phyloP scores from a whole-genome alignment of 1,140 invertebrate species.

The Drosophila insularis region DNA sequence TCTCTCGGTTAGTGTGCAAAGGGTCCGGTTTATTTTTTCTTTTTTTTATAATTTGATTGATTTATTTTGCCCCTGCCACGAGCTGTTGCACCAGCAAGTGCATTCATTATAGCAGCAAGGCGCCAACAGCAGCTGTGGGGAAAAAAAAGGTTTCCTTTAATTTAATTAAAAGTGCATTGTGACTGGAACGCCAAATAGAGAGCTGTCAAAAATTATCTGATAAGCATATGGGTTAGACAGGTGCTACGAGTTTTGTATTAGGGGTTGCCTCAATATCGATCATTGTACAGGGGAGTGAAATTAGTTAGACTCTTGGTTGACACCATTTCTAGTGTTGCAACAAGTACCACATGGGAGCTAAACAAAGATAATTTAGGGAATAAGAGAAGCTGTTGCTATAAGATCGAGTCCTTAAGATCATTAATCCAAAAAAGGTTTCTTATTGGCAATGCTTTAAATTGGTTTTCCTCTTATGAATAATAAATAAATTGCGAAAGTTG shows the following conservation, averaged over 20 bases:
- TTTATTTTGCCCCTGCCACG: conserved; percentile 58
- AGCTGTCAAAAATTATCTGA: conserved; percentile 64
- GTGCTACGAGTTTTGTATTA: not conserved
- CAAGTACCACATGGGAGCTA: too few relatives aligned
- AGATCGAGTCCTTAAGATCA: too few relatives aligned
- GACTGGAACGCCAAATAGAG: not conserved
- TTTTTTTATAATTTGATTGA: conserved; percentile 69
- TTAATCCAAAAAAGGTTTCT: too few relatives aligned
- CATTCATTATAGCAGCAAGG: conserved; percentile 13
- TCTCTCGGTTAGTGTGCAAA: conserved; percentile 19
- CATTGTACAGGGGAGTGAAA: not conserved
- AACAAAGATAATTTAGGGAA: too few relatives aligned
- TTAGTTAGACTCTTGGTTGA: not conserved
- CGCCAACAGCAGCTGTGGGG: conserved; percentile 28
- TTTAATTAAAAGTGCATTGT: conserved; percentile 71
- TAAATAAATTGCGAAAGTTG: too few relatives aligned
- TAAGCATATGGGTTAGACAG: conserved; percentile 30
- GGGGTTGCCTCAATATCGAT: not conserved
- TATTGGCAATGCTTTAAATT: too few relatives aligned
- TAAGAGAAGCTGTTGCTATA: too few relatives aligned
- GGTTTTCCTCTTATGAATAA: too few relatives aligned
- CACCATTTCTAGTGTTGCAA: too few relatives aligned
- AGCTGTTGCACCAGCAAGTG: conserved; percentile 24
- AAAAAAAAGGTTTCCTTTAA: conserved; percentile 34
- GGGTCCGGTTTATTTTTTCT: conserved; percentile 32